phyloP scores from a whole-genome alignment of 2,888 invertebrate species.

The Elmis aenea region DNA sequence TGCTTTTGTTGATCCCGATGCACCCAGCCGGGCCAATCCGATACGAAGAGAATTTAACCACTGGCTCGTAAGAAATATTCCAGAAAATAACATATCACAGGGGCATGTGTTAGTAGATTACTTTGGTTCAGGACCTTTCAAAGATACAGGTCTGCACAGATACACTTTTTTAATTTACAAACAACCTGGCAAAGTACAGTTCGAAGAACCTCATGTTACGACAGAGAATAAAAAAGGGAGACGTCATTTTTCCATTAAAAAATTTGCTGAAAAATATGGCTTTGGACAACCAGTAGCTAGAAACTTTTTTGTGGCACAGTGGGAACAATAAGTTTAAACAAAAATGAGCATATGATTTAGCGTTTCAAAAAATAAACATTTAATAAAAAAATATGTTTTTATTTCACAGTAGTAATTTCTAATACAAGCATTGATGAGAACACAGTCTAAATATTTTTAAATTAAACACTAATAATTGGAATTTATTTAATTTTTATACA shows the following conservation, averaged over 20 bases:
- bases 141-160: constrained; percentile 68
- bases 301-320: constrained; percentile 58
- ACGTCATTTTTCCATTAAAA: constrained; percentile 53
- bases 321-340: constrained; percentile 60
- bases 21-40: constrained; percentile 65
- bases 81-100: constrained; percentile 56
- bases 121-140: constrained; percentile 64
- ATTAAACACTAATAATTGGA: no score
- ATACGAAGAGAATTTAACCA: constrained; percentile 71
- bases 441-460: no score
- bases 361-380: no score
- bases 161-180: constrained; percentile 68
- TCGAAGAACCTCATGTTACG: no score
- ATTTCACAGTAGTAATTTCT: no score
- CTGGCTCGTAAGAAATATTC: constrained; percentile 73
- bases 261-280: constrained; percentile 56
- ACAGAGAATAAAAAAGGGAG: no score
- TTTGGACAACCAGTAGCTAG: constrained; percentile 58
- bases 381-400: no score
- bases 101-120: constrained; percentile 65
- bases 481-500: no score
- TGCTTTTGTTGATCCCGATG: constrained; percentile 62
- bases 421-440: no score
- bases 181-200: constrained; percentile 53
- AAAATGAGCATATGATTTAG: no score